phyloP scores from a whole-genome alignment of 1,140 invertebrate species.

The Colletes gigas region DNA sequence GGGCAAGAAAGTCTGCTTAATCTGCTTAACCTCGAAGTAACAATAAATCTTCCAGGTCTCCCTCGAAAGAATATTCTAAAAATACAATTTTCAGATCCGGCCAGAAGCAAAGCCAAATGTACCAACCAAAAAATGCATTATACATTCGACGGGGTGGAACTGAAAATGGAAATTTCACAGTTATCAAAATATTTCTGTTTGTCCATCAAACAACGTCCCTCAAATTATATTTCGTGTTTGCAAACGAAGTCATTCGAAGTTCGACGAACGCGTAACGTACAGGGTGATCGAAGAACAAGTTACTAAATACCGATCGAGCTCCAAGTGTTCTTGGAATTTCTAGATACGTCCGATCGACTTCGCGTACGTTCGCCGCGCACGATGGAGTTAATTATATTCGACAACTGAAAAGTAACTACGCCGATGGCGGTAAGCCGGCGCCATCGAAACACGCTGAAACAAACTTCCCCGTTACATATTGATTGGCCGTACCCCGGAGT shows the following conservation, averaged over 20 bases:
- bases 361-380: conserved; percentile 8
- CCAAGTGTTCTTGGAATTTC: not conserved
- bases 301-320: not conserved
- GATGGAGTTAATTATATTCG: conserved; percentile 55
- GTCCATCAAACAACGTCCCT: not conserved
- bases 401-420: conserved; percentile 44
- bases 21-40: not conserved
- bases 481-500: conserved; percentile 49
- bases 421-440: conserved; percentile 24
- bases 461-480: conserved; percentile 64
- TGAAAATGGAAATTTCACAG: not conserved
- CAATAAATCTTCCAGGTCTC: not conserved
- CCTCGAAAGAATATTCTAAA: not conserved
- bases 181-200: not conserved
- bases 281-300: not conserved
- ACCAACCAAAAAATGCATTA: too few species aligned
- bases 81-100: too few species aligned
- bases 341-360: too few species aligned
- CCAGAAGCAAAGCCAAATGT: too few species aligned
- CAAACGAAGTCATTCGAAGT: not conserved
- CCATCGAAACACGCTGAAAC: conserved; percentile 49
- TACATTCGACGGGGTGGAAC: too few species aligned
- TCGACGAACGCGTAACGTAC: not conserved
- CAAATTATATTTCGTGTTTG: not conserved
- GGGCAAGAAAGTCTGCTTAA: not conserved